phyloP scores from a whole-genome alignment of 2,113 vertebrate genomes.

The Microcebus lehilahytsara region DNA sequence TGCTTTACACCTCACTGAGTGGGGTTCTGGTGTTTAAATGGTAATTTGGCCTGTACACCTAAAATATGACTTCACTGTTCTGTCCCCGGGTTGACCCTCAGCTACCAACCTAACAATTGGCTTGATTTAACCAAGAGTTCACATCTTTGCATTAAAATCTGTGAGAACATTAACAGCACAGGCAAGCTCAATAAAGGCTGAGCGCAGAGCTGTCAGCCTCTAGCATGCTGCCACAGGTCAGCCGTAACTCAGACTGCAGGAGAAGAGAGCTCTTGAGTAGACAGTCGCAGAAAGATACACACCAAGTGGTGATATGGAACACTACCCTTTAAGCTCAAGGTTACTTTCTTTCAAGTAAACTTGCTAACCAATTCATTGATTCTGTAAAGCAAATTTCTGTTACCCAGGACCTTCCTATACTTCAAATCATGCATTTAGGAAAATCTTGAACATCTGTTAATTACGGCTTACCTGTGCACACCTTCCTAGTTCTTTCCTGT shows the following conservation, averaged over 20 bases:
- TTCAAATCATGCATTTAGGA: not conserved
- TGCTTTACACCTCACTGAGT: not conserved
- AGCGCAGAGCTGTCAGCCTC: not conserved
- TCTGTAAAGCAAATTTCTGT: not conserved
- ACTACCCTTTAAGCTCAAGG: not conserved
- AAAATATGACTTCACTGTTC: conserved; percentile 44
- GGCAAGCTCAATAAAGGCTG: not conserved
- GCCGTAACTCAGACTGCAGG: not conserved
- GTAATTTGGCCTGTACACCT: not conserved
- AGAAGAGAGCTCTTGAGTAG: not conserved
- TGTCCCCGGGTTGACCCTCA: conserved; percentile 10
- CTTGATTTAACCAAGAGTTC: not conserved
- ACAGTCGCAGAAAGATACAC: not conserved
- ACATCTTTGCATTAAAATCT: not conserved
- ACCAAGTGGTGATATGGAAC: not conserved
- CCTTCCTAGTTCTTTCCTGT: conserved; percentile 90
- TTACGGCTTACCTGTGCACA: conserved; percentile 93
- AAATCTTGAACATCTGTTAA: not conserved
- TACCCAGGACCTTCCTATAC: not conserved
- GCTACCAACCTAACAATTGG: not conserved
- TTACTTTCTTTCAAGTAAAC: not conserved
- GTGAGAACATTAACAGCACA: not conserved
- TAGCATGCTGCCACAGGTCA: not conserved
- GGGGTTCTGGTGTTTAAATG: not conserved
- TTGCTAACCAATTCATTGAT: not conserved